Evolutionary conservation across 2,888 invertebrate species (phyloP).

Genomic region (Chrysomela aeneicollis): DNA sequence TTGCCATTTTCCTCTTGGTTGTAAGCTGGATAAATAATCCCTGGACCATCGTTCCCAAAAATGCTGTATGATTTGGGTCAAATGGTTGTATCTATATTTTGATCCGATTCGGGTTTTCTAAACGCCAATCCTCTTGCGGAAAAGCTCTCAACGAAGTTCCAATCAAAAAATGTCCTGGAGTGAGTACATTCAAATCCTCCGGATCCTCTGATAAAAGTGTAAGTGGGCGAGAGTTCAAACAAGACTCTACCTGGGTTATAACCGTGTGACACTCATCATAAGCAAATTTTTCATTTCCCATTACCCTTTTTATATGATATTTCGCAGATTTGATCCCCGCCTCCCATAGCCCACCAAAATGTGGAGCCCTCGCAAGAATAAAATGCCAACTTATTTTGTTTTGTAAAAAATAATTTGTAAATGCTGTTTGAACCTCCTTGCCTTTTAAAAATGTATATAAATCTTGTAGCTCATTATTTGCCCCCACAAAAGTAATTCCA

Average conservation of each 20-base stretch:
- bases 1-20: constrained; percentile 31
- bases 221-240: constrained; percentile 22
- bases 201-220: constrained; percentile 23
- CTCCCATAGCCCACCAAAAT: too few species aligned
- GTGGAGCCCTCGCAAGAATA: too few species aligned
- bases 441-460: too few species aligned
- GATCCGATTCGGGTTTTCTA: too few species aligned
- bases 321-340: constrained; percentile 21
- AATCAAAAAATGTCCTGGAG: constrained; percentile 23
- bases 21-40: constrained; percentile 31
- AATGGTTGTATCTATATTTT: too few species aligned
- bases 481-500: constrained; percentile 24
- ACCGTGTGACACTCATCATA: constrained; percentile 22
- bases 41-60: too few species aligned
- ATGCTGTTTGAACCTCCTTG: too few species aligned
- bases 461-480: constrained; percentile 13
- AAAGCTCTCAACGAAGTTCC: too few species aligned
- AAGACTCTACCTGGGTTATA: constrained; percentile 13
- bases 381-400: constrained; percentile 15
- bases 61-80: too few species aligned
- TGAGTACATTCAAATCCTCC: too few species aligned
- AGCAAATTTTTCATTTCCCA: constrained; percentile 17
- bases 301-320: constrained; percentile 14
- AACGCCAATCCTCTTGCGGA: too few species aligned
- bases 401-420: too few species aligned